Conservation (phyloP, 2,113 vertebrate genomes). For the Albula glossodonta region DNA sequence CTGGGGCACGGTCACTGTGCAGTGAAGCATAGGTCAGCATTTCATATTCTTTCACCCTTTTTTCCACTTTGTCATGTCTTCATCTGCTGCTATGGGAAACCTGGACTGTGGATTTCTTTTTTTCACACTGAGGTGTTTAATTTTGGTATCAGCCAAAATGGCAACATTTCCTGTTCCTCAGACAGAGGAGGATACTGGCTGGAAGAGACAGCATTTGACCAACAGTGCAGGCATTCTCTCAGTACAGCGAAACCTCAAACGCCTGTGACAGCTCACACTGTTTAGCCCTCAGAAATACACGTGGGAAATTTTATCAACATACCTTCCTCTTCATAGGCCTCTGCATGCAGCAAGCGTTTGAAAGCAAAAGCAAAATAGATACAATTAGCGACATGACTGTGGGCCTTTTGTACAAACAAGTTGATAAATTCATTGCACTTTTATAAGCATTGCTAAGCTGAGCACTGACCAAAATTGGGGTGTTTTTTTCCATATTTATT, state of each 20-base stretch:
- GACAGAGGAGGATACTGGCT: conserved; percentile 40
- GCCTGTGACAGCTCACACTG: conserved; percentile 30
- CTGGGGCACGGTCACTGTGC: conserved; percentile 41
- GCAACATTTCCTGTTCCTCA: conserved; percentile 41
- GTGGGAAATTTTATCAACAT: conserved; percentile 55
- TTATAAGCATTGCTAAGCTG: conserved; percentile 10
- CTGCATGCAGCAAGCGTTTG: conserved; percentile 73
- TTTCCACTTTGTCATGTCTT: conserved; percentile 33
- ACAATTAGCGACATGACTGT: conserved; percentile 14
- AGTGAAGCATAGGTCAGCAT: conserved; percentile 57
- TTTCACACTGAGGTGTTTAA: neutral
- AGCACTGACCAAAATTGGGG: neutral
- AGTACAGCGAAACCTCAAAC: conserved; percentile 50
- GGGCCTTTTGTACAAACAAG: neutral
- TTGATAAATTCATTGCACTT: neutral
- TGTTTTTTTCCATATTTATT: neutral
- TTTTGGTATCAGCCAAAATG: conserved; percentile 35
- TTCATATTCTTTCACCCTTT: conserved; percentile 67
- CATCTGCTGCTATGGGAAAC: neutral
- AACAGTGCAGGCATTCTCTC: conserved; percentile 46
- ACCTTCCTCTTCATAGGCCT: conserved; percentile 70
- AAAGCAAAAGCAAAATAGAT: conserved; percentile 61
- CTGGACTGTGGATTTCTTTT: neutral
- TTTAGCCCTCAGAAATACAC: conserved; percentile 50
- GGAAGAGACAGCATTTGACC: conserved; percentile 38